A percentile compares a stretch with the other conserved stretches of the same genome.
Evolutionary conservation across 2,888 invertebrate genomes (phyloP).

Genomic region (Drosophila kambysellisi): DNA sequence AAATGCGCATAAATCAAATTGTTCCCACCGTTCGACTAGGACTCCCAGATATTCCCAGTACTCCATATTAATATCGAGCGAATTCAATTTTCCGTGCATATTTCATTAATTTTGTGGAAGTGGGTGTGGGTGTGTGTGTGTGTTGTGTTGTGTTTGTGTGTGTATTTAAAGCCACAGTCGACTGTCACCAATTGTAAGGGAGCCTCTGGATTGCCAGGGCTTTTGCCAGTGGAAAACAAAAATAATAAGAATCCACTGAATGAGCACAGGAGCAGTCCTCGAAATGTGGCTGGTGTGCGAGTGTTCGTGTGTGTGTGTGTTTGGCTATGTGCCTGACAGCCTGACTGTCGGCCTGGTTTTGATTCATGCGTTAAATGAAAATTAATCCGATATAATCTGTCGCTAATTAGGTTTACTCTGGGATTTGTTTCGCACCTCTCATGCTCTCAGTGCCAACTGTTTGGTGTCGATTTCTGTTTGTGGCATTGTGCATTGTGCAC

Average conservation of each 20-base stretch:
- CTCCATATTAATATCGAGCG: constrained; percentile 13
- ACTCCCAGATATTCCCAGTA: constrained; percentile 5
- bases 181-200: constrained; percentile 39
- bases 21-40: constrained; percentile 68
- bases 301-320: constrained; percentile 4
- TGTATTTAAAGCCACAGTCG: constrained; percentile 61
- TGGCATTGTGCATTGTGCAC: constrained; percentile 27
- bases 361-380: constrained; percentile 82
- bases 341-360: constrained; percentile 68
- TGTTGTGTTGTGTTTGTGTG: neutral
- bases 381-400: constrained; percentile 82
- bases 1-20: constrained; percentile 79
- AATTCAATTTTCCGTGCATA: constrained; percentile 76
- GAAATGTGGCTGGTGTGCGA: constrained; percentile 18
- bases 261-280: constrained; percentile 30
- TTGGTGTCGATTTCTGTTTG: constrained; percentile 41
- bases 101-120: constrained; percentile 60
- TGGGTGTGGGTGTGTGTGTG: constrained; percentile 6
- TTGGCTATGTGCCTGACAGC: constrained; percentile 56
- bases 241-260: constrained; percentile 34
- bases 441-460: constrained; percentile 28
- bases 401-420: constrained; percentile 81
- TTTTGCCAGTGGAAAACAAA: constrained; percentile 17
- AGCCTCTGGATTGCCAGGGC: constrained; percentile 6
- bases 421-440: constrained; percentile 79